Conservation (phyloP, 1,140 invertebrate species). For the Drosophila melanica region DNA sequence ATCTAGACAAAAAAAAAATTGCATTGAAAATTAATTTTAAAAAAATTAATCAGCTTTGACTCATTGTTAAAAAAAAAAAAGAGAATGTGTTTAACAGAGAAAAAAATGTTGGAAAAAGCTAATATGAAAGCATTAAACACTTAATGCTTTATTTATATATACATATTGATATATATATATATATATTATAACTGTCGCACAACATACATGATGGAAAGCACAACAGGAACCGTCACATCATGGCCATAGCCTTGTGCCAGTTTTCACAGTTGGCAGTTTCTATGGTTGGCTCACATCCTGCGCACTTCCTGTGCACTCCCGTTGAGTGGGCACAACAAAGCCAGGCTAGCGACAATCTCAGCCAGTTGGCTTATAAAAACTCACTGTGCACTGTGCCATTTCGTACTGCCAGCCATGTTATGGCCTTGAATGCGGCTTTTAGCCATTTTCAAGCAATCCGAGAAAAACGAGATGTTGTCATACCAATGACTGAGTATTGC, state of each 20-base stretch:
- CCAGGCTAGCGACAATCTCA: conserved; percentile 3
- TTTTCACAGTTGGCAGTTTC: conserved; percentile 9
- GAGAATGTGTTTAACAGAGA: too few species aligned
- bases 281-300: conserved; percentile 37
- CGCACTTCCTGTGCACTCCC: conserved; percentile 25
- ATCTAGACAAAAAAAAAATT: too few species aligned
- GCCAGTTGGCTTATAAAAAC: conserved; percentile 8
- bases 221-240: neutral
- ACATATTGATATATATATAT: neutral
- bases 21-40: too few species aligned
- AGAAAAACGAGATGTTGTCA: conserved; percentile 64
- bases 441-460: conserved; percentile 42
- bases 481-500: conserved; percentile 57
- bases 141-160: neutral
- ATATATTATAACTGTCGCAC: neutral
- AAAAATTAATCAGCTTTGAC: too few species aligned
- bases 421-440: conserved; percentile 61
- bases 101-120: neutral
- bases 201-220: neutral
- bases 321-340: conserved; percentile 22
- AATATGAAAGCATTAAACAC: neutral
- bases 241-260: conserved; percentile 40
- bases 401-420: conserved; percentile 18
- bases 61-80: too few species aligned
- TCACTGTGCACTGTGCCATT: conserved; percentile 41